phyloP scores from a whole-genome alignment of 1,140 invertebrate genomes.

The Plectus sambesii region DNA sequence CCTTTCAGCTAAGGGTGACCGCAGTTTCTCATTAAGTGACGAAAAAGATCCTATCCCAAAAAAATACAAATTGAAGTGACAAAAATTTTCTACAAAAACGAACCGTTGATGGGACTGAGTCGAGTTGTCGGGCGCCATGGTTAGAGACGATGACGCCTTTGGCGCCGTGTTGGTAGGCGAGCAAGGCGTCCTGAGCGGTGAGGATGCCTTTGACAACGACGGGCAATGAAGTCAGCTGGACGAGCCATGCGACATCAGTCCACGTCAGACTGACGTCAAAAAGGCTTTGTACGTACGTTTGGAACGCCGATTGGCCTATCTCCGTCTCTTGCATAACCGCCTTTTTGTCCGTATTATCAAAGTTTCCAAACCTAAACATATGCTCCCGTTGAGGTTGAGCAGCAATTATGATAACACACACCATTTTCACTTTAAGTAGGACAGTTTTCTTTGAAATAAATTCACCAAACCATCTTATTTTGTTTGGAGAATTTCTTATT shows the following conservation, averaged over 20 bases:
- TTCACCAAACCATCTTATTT: too few relatives aligned
- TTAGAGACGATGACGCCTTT: conserved; percentile 74
- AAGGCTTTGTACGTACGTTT: conserved; percentile 60
- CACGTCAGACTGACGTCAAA: conserved; percentile 69
- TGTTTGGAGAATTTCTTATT: too few relatives aligned
- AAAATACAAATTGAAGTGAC: not conserved
- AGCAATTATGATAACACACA: too few relatives aligned
- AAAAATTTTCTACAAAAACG: not conserved
- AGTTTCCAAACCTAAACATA: conserved; percentile 47
- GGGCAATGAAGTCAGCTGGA: conserved; percentile 58
- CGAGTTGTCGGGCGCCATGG: conserved; percentile 69
- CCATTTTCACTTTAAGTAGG: too few relatives aligned
- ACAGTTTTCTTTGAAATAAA: too few relatives aligned
- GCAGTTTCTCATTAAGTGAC: too few relatives aligned
- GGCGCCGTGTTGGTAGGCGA: conserved; percentile 62
- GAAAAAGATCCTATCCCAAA: conserved; percentile 8
- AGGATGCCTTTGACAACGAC: conserved; percentile 79
- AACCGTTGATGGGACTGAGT: conserved; percentile 17
- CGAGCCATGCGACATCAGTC: conserved; percentile 70
- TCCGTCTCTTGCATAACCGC: conserved; percentile 32
- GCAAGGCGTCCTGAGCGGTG: conserved; percentile 68
- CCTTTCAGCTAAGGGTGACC: too few relatives aligned
- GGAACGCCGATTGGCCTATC: conserved; percentile 57
- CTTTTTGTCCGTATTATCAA: conserved; percentile 28
- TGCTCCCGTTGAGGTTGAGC: too few relatives aligned